phyloP scores from a whole-genome alignment of 2,797 vertebrate genomes.

The Odontamblyopus rebecca region DNA sequence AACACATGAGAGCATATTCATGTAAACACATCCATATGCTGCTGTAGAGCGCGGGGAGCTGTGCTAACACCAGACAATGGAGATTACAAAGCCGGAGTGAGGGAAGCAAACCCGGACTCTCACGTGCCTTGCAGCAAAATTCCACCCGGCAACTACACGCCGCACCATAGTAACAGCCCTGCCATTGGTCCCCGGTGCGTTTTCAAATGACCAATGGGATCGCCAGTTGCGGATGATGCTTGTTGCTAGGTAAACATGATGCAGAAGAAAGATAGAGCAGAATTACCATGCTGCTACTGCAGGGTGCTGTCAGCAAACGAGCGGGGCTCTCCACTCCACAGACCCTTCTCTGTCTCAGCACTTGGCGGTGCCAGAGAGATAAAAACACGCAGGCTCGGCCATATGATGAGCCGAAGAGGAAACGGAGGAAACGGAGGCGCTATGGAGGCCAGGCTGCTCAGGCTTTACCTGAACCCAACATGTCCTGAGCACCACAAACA shows the following conservation, averaged over 20 bases:
- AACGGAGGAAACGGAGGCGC: not conserved
- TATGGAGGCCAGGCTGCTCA: not conserved
- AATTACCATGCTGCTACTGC: constrained; percentile 83
- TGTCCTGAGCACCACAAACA: no score
- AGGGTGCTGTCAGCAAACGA: constrained; percentile 72
- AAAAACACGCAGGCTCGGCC: constrained; percentile 46
- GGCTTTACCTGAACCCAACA: no score
- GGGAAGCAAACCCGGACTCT: constrained; percentile 81
- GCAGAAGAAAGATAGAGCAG: constrained; percentile 88
- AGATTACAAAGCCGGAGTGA: constrained; percentile 75
- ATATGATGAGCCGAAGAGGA: constrained; percentile 33
- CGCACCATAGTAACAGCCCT: constrained; percentile 93
- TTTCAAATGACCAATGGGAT: constrained; percentile 88
- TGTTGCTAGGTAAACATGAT: constrained; percentile 93
- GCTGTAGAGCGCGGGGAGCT: constrained; percentile 75
- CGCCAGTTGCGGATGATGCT: constrained; percentile 87
- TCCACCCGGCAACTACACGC: constrained; percentile 86
- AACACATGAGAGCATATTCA: constrained; percentile 38
- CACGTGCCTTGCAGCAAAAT: constrained; percentile 88
- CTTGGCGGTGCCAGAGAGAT: constrained; percentile 74
- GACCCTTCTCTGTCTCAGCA: constrained; percentile 58
- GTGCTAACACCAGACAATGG: constrained; percentile 74
- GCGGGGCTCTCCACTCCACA: constrained; percentile 58
- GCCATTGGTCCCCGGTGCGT: constrained; percentile 85
- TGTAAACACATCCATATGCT: constrained; percentile 57